Base-by-base conservation (phyloP, 2,888 invertebrate genomes). In the Andrena hattorfiana region DNA sequence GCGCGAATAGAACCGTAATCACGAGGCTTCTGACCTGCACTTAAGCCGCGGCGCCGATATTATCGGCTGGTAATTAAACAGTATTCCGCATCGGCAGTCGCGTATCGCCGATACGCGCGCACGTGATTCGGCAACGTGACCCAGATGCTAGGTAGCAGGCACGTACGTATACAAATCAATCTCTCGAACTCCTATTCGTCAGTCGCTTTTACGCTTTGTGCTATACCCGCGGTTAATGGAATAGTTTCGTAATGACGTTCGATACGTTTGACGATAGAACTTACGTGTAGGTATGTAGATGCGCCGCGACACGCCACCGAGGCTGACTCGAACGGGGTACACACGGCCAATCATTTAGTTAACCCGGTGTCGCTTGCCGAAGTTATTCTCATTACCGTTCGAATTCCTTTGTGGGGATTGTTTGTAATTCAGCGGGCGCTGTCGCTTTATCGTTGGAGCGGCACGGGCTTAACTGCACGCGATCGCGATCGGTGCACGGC, bases 161-260 rank as follows among this genome's bases (percentile, higher is more conserved):
- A 13, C 10, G 10, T 3, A 10, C 48, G 32, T 8, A n/a, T 62
- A 51, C 28, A 51, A 66, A 77, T 66, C 74, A 62, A 67, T 60
- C 16, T 49, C 60, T 16, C 23, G 20, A 30, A 62, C 74, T 67
- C 23, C 73, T 77, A 49, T 60, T 73, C 64, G 60, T 20, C 56
- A 48, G 30, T 32, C 63, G 30, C 35, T 66, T 49, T 42, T 23
- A 20, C 59, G 77, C 66, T 66, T 73, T 66, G 74, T 54, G 13
- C 60, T 23, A 13, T 49, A n/a, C 30, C 32, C 32, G 16, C 54
- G 32, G 72, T 66, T 77, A 77, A 77, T 77, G 59, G 73, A 77
- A 66, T 60, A 74, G 73, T 67, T 73, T 28, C 60, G 49, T 35
- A 74, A 74, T 77, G 49, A 51, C 49, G 73, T 67, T 77, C 23